Conservation (phyloP, 2,113 vertebrate genomes). For the Willisornis vidua region DNA sequence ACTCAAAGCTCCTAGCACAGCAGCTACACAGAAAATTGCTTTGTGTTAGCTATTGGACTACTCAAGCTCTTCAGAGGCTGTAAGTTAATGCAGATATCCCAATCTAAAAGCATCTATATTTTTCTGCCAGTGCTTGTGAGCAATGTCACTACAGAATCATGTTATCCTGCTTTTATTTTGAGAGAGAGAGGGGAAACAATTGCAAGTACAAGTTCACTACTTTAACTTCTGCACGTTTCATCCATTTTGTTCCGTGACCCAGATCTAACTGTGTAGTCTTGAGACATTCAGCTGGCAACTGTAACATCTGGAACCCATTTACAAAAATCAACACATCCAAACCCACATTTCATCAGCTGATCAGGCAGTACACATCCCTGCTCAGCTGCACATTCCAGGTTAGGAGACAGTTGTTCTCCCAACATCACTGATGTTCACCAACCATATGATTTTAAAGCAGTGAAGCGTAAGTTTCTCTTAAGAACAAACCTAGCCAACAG, state of each 20-base stretch:
- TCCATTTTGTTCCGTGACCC: conserved; percentile 2
- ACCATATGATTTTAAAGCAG: neutral
- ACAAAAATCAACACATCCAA: conserved; percentile 29
- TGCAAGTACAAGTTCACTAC: neutral
- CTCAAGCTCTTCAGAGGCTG: neutral
- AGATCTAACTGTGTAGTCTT: neutral
- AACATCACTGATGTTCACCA: neutral
- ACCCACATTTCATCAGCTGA: conserved; percentile 31
- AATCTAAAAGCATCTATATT: neutral
- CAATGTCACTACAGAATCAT: neutral
- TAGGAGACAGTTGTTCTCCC: neutral
- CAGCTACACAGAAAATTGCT: neutral
- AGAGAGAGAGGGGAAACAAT: neutral
- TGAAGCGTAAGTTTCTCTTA: neutral
- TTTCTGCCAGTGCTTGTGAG: neutral
- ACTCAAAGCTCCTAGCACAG: neutral
- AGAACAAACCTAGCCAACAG: neutral
- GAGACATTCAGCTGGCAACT: neutral
- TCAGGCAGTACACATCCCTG: neutral
- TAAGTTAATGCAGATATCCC: neutral
- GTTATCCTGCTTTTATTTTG: neutral
- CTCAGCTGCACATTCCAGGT: conserved; percentile 17
- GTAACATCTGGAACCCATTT: conserved; percentile 24
- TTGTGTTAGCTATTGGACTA: neutral
- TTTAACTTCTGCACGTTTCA: neutral